Conservation (phyloP, 2,113 vertebrate genomes). For the Planiliza haematocheilus region DNA sequence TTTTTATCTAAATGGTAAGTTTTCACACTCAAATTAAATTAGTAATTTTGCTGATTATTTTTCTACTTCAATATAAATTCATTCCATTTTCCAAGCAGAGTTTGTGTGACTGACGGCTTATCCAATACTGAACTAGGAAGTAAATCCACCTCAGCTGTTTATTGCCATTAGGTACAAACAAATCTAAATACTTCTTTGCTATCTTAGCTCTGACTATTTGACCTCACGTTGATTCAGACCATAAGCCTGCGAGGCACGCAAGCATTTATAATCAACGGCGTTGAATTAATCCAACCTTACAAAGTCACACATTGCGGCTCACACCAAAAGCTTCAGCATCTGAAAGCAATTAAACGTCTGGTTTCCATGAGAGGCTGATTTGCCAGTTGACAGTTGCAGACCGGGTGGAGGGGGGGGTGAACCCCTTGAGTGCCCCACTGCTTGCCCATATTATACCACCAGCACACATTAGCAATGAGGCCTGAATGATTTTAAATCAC, state of each 20-base stretch:
- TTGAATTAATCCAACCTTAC: constrained; percentile 70
- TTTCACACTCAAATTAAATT: too few relatives aligned
- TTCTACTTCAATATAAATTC: too few relatives aligned
- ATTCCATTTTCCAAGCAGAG: too few relatives aligned
- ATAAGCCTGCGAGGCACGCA: constrained; percentile 44
- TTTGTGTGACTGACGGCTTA: constrained; percentile 18
- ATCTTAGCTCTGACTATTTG: constrained; percentile 12
- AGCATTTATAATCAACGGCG: constrained; percentile 72
- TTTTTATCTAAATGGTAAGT: too few relatives aligned
- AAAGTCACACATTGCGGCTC: constrained; percentile 73
- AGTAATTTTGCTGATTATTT: too few relatives aligned
- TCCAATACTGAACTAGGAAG: constrained; percentile 18
- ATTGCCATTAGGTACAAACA: constrained; percentile 22
- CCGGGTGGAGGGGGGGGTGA: constrained; percentile 4
- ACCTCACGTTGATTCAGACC: constrained; percentile 37
- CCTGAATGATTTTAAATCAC: constrained; percentile 50
- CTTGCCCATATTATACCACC: constrained; percentile 60
- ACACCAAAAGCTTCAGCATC: constrained; percentile 76
- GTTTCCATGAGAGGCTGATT: constrained; percentile 80
- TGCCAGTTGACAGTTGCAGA: constrained; percentile 74
- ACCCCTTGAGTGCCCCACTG: constrained; percentile 31
- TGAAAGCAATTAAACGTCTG: constrained; percentile 83
- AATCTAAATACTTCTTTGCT: background rate
- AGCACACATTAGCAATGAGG: constrained; percentile 65
- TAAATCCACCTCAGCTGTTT: constrained; percentile 23